phyloP scores from a whole-genome alignment of 2,888 invertebrate species.

The Ypsolopha scabrella region DNA sequence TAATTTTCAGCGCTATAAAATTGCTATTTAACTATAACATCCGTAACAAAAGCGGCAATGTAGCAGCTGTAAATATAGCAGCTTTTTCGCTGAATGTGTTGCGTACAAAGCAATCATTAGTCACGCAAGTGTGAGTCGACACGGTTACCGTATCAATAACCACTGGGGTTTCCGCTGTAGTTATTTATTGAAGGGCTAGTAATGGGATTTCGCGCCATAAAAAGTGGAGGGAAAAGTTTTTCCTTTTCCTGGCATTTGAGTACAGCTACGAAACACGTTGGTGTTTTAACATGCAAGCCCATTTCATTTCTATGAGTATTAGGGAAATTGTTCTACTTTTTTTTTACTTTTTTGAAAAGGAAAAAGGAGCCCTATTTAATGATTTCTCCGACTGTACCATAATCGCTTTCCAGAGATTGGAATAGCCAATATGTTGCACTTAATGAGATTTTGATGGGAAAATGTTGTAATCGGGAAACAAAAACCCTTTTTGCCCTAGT shows the following conservation, averaged over 20 bases:
- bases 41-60: no score
- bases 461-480: not conserved
- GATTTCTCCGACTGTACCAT: not conserved
- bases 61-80: no score
- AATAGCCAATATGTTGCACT: not conserved
- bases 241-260: not conserved
- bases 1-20: no score
- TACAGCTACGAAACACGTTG: no score
- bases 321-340: no score
- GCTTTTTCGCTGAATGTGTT: no score
- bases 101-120: not conserved
- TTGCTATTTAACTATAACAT: no score
- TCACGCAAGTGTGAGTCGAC: not conserved
- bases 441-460: not conserved
- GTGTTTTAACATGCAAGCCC: no score
- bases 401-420: not conserved
- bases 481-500: no score
- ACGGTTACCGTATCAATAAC: not conserved
- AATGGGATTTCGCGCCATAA: not conserved
- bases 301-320: no score
- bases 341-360: no score
- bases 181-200: constrained; percentile 3
- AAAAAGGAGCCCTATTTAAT: not conserved
- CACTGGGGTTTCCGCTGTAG: not conserved
- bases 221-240: not conserved